Evolutionary conservation across 1,140 invertebrate species (phyloP).

Genomic region (Achroia grisella): DNA sequence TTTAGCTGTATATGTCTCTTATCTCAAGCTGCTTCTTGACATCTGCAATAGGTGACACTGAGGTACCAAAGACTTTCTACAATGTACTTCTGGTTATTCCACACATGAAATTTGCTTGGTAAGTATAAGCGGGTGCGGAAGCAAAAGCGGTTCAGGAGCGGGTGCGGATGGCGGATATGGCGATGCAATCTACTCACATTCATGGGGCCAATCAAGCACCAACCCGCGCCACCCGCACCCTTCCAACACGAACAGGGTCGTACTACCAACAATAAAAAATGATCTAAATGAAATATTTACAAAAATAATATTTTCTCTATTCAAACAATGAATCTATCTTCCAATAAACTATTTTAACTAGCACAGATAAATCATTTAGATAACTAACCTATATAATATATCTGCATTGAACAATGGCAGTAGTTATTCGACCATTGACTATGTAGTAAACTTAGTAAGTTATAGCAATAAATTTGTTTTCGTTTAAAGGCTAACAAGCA

Average conservation of each 20-base stretch:
- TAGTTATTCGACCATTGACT: background rate
- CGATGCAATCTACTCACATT: slow-evolving; percentile 68
- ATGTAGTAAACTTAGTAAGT: background rate
- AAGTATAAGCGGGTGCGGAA: slow-evolving; percentile 21
- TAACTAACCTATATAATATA: too few relatives aligned
- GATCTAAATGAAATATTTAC: background rate
- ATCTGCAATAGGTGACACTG: too few relatives aligned
- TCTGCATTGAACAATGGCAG: too few relatives aligned
- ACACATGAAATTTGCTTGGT: slow-evolving; percentile 3
- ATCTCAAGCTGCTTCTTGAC: too few relatives aligned
- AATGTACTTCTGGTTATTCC: too few relatives aligned
- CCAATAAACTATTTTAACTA: too few relatives aligned
- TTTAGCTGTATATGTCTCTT: too few relatives aligned
- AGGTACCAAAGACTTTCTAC: too few relatives aligned
- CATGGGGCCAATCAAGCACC: slow-evolving; percentile 69
- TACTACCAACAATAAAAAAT: slow-evolving; percentile 13
- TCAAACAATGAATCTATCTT: too few relatives aligned
- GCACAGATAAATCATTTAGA: too few relatives aligned
- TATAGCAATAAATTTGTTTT: slow-evolving; percentile 26
- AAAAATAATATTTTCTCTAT: too few relatives aligned
- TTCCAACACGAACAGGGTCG: slow-evolving; percentile 41
- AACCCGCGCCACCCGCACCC: slow-evolving; percentile 40
- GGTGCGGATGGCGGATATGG: slow-evolving; percentile 22
- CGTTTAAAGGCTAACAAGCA: slow-evolving; percentile 37
- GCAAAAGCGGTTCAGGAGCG: slow-evolving; percentile 1